phyloP scores from a whole-genome alignment of 2,797 vertebrate species.

The Spinibarbus caldwelli region DNA sequence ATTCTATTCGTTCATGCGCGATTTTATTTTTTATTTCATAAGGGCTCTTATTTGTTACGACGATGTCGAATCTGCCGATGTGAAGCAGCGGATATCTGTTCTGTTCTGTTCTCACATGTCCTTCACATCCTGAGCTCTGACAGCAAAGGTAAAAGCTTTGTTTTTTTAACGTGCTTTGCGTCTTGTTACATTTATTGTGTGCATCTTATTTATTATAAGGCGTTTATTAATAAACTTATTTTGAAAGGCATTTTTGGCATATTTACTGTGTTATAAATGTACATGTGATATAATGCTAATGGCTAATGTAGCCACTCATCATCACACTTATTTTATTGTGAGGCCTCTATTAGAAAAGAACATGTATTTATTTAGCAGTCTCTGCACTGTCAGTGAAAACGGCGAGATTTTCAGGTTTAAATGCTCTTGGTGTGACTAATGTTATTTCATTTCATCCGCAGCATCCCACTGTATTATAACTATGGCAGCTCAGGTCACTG shows the following conservation, averaged over 20 bases:
- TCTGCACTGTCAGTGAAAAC: neutral
- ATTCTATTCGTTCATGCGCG: neutral
- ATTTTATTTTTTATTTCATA: neutral
- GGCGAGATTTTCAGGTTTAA: neutral
- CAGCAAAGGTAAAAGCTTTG: conserved; percentile 41
- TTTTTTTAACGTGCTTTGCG: neutral
- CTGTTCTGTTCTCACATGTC: conserved; percentile 56
- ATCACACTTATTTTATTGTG: neutral
- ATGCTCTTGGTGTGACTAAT: neutral
- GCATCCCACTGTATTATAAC: conserved; percentile 60
- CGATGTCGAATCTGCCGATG: conserved; percentile 35
- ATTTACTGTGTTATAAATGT: neutral
- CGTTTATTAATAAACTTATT: neutral
- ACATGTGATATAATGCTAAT: conserved; percentile 17
- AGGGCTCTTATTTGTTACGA: conserved; percentile 31
- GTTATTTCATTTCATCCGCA: conserved; percentile 3
- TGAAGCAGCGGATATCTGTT: neutral
- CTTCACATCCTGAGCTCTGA: conserved; percentile 52
- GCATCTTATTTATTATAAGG: neutral
- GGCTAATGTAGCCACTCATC: conserved; percentile 18
- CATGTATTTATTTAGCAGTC: neutral
- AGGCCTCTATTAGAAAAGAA: neutral
- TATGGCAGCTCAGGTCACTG: conserved; percentile 90
- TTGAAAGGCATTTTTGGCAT: neutral
- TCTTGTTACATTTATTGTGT: neutral